Percentiles rank a stretch among this genome's conserved stretches.
These are phyloP conservation scores for Caprella mutica DNA, from an alignment of 2,888 invertebrate species.

Conservation along the genomic window DNA sequence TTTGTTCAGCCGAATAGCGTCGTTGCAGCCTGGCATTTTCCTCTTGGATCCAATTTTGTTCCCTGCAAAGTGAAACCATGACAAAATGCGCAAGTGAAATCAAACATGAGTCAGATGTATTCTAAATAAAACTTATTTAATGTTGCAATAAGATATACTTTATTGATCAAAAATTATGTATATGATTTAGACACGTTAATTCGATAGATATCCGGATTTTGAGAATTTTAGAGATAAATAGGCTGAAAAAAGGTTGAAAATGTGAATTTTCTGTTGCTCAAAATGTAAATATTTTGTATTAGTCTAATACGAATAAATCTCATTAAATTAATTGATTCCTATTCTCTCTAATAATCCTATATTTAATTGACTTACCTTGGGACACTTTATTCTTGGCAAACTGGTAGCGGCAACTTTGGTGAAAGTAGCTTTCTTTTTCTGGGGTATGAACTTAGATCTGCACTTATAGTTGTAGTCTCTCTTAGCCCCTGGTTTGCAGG, in stretches of 20 bases:
- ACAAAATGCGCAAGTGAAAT: not conserved
- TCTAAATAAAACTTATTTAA: too few species aligned
- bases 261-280: not conserved
- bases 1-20: constrained; percentile 7
- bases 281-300: not conserved
- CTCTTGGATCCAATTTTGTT: constrained; percentile 22
- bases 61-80: constrained; percentile 14
- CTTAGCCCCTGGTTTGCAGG: constrained; percentile 32
- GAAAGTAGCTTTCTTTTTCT: constrained; percentile 2
- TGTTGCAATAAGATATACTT: too few species aligned
- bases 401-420: constrained; percentile 7
- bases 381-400: constrained; percentile 28
- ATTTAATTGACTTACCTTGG: constrained; percentile 14
- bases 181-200: too few species aligned
- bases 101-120: not conserved
- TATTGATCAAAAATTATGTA: too few species aligned
- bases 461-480: constrained; percentile 34
- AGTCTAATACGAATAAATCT: not conserved
- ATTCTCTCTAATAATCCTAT: not conserved
- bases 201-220: too few species aligned
- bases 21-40: constrained; percentile 17
- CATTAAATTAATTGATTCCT: too few species aligned
- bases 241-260: too few species aligned
- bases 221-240: too few species aligned
- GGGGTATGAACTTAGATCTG: constrained; percentile 28